These are phyloP conservation scores for Cerastoderma edule DNA, from an alignment of 2,888 invertebrate genomes.

Conservation along the genomic window DNA sequence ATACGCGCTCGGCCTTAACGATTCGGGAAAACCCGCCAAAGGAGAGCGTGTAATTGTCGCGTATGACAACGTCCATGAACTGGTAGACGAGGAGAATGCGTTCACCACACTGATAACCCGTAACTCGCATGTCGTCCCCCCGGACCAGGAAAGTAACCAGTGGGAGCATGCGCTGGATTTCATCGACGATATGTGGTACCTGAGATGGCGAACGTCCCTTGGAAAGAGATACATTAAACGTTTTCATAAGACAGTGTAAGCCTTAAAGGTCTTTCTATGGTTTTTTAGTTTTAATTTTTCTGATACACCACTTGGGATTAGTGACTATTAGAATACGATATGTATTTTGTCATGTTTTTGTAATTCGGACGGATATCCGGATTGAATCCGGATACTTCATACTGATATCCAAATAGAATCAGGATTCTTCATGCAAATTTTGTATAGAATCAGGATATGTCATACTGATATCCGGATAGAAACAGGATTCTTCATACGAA, in stretches of 20 bases:
- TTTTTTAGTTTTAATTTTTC: not conserved
- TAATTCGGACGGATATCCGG: too few species aligned
- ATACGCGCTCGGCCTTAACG: too few species aligned
- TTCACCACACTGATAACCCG: not conserved
- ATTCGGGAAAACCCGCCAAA: not conserved
- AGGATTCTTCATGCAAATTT: too few species aligned
- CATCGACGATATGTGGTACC: not conserved
- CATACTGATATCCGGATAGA: too few species aligned
- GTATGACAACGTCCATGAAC: not conserved
- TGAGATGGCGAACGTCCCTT: not conserved
- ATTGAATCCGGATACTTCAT: too few species aligned
- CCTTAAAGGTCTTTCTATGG: not conserved
- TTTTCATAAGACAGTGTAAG: not conserved
- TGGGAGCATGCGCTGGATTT: not conserved
- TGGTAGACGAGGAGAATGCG: not conserved
- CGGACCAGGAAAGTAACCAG: not conserved
- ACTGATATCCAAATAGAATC: too few species aligned
- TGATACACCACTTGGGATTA: too few species aligned
- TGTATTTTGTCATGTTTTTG: too few species aligned
- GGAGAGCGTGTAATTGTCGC: not conserved
- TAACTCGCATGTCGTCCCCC: not conserved
- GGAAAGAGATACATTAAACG: not conserved
- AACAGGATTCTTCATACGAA: too few species aligned
- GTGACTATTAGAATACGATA: too few species aligned
- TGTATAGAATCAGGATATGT: too few species aligned